Percentiles rank a stretch among this genome's conserved stretches.
phyloP scores from a whole-genome alignment of 2,888 invertebrate genomes.

The Leptothorax acervorum region DNA sequence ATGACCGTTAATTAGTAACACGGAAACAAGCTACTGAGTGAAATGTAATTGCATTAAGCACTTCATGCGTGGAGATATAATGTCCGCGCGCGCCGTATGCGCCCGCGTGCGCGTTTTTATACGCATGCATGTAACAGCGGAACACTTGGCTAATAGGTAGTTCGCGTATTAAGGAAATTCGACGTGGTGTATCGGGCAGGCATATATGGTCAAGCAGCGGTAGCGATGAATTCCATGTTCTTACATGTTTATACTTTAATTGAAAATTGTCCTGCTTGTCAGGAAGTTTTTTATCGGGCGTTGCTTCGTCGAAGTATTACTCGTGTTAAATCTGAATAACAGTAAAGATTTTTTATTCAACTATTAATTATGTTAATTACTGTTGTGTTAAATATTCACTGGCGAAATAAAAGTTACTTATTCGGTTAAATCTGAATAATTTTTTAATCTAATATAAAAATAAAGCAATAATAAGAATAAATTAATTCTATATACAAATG shows the following conservation, averaged over 20 bases:
- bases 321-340: not conserved
- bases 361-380: too few species aligned
- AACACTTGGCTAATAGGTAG: conserved; percentile 21
- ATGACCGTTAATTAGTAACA: conserved; percentile 76
- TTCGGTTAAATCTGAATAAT: not conserved
- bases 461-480: not conserved
- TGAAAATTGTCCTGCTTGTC: conserved; percentile 5
- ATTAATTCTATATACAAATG: not conserved
- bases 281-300: not conserved
- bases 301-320: not conserved
- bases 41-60: conserved; percentile 74
- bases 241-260: not conserved
- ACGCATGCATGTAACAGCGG: not conserved
- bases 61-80: conserved; percentile 62
- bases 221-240: not conserved
- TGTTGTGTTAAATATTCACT: too few species aligned
- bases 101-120: conserved; percentile 16
- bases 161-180: conserved; percentile 20
- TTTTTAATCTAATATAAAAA: not conserved
- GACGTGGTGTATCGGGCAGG: not conserved
- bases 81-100: conserved; percentile 44
- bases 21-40: conserved; percentile 77
- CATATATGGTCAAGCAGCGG: not conserved
- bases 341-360: too few species aligned
- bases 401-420: too few species aligned